These are phyloP conservation scores for Osmerus mordax DNA, from an alignment of 2,113 vertebrate genomes.

Conservation along the genomic window DNA sequence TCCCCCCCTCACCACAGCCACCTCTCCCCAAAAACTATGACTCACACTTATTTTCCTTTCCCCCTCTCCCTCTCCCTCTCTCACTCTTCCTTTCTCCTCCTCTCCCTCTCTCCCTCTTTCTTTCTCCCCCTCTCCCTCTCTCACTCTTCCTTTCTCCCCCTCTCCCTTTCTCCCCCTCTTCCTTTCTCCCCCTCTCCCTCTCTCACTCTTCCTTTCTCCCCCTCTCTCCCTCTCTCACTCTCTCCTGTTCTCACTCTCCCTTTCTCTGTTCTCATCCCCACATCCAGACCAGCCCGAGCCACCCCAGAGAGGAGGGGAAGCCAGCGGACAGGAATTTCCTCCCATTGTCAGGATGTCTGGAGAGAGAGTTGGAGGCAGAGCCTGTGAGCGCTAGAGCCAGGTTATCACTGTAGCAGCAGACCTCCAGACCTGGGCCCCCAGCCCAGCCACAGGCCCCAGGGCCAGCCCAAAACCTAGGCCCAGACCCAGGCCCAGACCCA, in stretches of 20 bases:
- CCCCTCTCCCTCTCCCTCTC: too few relatives aligned
- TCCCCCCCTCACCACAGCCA: constrained; percentile 47
- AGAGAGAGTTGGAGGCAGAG: constrained; percentile 27
- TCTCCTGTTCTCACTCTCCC: constrained; percentile 21
- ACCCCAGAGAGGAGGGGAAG: constrained; percentile 43
- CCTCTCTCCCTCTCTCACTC: constrained; percentile 5
- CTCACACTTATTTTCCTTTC: constrained; percentile 47
- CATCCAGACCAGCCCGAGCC: constrained; percentile 28
- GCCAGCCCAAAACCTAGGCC: constrained; percentile 7
- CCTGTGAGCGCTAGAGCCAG: constrained; percentile 24
- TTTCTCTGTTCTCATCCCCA: constrained; percentile 13
- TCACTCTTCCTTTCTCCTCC: too few relatives aligned
- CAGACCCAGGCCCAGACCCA: too few relatives aligned
- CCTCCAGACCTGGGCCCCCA: not conserved
- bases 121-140: too few relatives aligned
- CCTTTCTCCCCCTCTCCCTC: too few relatives aligned
- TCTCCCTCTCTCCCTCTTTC: too few relatives aligned
- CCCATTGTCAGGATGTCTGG: constrained; percentile 60
- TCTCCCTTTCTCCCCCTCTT: too few relatives aligned
- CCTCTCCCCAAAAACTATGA: constrained; percentile 61
- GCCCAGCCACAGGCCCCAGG: not conserved
- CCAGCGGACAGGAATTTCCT: constrained; percentile 64
- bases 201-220: not conserved
- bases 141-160: too few relatives aligned
- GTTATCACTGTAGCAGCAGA: constrained; percentile 13